Base-by-base conservation (phyloP, 2,888 invertebrate genomes). In the Pseudanteris insignis region DNA sequence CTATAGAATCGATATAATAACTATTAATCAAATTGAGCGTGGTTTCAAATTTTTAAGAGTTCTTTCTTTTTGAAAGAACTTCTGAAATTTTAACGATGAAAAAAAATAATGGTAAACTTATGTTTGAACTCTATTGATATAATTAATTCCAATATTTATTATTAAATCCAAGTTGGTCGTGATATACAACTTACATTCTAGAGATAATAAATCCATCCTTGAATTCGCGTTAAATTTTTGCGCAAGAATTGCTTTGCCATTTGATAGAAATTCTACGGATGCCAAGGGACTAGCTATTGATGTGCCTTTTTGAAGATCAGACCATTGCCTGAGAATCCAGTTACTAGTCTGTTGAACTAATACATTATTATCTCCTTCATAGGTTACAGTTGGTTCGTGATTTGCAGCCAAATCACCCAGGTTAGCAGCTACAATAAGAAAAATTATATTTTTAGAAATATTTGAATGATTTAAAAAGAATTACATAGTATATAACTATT, bases 291-390 rank as follows among this genome's bases (percentile, higher is more conserved):
- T 86, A 70, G 85, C 85, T 9, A 85, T 79, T 2, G 77, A 71
- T 28, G 80, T 81, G 0, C 83, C 83, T 1, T 75, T 65, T 11
- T 78, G 72, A 0, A 83, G 80, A 1, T 81, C 65, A 24, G 70
- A 82, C 85, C 87, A 89, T 75, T 89, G 89, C 0, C 88, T 81
- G 34, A 90, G 76, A 46, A 95, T 81, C 89, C 92, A 95, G 81
- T 94, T 95, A 72, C 91, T 91, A 0, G 92, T 88, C 80, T 95
- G 95, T 74, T 95, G 95, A 0, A 90, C 85, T 2, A 96, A 83
- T 12, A 96, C 94, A 80, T 92, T 94, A 81, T 96, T 96, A 81
- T 96, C 95, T 0, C 96, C 95, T 78, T 96, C 96, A 79, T 94
- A 94, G 0, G 96, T 96, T 47, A 92, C 90, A 28, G 90, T 89